Percentiles rank a stretch among this genome's conserved stretches.
Evolutionary conservation across 1,140 invertebrate genomes (phyloP).

Genomic region (Apis florea): DNA sequence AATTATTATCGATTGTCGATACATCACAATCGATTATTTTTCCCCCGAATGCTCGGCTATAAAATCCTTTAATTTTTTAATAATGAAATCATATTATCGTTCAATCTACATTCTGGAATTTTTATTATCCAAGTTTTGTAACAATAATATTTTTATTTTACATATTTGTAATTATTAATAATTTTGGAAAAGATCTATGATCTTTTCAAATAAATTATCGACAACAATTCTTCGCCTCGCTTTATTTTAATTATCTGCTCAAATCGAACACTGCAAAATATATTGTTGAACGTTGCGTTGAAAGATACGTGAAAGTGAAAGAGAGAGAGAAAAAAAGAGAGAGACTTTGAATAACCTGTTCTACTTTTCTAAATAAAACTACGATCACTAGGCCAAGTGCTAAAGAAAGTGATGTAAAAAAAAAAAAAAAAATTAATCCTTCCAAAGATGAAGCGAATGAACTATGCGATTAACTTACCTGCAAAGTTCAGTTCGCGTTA

Average conservation of each 20-base stretch:
- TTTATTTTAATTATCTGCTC: too few species aligned
- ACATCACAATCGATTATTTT: background rate
- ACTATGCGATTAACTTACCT: constrained; percentile 19
- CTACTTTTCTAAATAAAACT: constrained; percentile 10
- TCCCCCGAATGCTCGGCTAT: background rate
- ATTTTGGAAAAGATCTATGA: too few species aligned
- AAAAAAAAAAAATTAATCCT: background rate
- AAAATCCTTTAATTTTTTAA: background rate
- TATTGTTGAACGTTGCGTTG: too few species aligned
- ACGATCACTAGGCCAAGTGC: background rate
- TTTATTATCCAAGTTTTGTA: too few species aligned
- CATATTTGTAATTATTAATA: too few species aligned
- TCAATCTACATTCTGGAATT: too few species aligned
- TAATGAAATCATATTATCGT: too few species aligned
- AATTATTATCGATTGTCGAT: background rate
- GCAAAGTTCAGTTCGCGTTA: constrained; percentile 21
- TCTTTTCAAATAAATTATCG: too few species aligned
- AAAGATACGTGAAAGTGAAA: background rate
- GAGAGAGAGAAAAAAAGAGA: background rate
- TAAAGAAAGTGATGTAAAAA: constrained; percentile 4
- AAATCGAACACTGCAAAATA: too few species aligned
- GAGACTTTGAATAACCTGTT: background rate
- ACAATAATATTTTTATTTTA: too few species aligned
- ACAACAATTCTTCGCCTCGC: too few species aligned
- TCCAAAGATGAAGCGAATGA: constrained; percentile 15